Base-by-base conservation (phyloP, 2,888 invertebrate genomes). In the Oxycera nigricornis region DNA sequence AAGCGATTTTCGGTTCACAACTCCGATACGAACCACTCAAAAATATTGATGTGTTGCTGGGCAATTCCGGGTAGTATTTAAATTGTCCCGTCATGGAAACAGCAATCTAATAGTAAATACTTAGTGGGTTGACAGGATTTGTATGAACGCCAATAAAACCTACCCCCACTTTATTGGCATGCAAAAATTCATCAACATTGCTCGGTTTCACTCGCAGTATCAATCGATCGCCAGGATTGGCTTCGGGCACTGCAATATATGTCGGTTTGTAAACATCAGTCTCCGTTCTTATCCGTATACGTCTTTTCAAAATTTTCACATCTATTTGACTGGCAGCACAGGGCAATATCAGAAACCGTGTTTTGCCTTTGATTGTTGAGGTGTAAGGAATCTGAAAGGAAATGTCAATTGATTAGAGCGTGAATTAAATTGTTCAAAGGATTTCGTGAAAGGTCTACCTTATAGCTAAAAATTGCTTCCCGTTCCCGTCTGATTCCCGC, bases 1-100 rank as follows among this genome's bases (percentile, higher is more conserved):
- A 90, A 26, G 88, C 88, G 17, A 90, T 85, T 1, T 87, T 86
- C n/a, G 88, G 86, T 68, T 87, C 84, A 79, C 90, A 90, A 20
- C 81, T 82, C 74, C 86, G 79, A 50, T 86, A 80, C 2, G 87
- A 85, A 57, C 84, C 82, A 75, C 88, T 88, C 79, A 89, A 88
- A 73, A 87, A 83, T 0, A 90, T 85, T 14, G 85, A 86, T 11
- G 86, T 85, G 74, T 86, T 86, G 20, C 81, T 81, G n/a, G 89
- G 89, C 78, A 90, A 81, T 75, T 86, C 86, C 0, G 90, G 89
- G 24, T 89, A 78, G 70, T 82, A 83, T 1, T 87, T 86, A 75
- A 88, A 86, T 76, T 82, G 81, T 14, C 82, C 80, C 46, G 83
- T 84, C 2, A 86, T 87, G 17, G 88, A 88, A 2, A 87, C 87